These are phyloP conservation scores for Drosophila sturtevanti DNA, from an alignment of 1,140 invertebrate genomes.

Conservation along the genomic window DNA sequence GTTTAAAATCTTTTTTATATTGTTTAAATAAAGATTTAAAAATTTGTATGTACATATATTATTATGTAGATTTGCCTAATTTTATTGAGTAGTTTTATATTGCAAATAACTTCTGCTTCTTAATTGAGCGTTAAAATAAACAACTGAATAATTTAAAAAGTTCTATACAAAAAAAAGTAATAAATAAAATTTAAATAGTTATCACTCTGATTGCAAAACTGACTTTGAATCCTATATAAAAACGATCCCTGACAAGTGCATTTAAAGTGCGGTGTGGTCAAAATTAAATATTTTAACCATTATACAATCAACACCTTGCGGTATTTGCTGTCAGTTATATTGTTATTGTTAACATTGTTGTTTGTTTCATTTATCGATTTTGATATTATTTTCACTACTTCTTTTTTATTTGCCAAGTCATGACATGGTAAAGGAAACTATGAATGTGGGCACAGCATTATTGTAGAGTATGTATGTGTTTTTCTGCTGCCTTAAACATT, in stretches of 20 bases:
- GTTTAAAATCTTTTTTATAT: no score
- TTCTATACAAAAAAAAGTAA: no score
- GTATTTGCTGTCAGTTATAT: constrained; percentile 22
- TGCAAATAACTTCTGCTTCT: no score
- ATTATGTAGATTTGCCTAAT: no score
- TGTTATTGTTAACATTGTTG: constrained; percentile 10
- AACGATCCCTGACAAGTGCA: background rate
- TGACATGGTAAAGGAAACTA: constrained; percentile 33
- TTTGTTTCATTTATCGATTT: background rate
- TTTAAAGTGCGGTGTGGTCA: background rate
- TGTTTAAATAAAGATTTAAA: no score
- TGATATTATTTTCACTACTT: constrained; percentile 6
- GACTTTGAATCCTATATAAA: background rate
- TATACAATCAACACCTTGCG: constrained; percentile 57
- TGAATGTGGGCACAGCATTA: constrained; percentile 14
- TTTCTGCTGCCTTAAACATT: constrained; percentile 31
- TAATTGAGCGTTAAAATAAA: no score
- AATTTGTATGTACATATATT: no score
- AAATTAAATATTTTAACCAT: constrained; percentile 13
- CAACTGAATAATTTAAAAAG: no score
- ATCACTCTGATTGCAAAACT: no score
- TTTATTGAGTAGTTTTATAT: no score
- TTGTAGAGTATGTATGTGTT: background rate
- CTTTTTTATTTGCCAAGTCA: constrained; percentile 49
- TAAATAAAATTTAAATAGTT: no score